phyloP scores from a whole-genome alignment of 1,140 invertebrate genomes.

The Aradophagus sp. region DNA sequence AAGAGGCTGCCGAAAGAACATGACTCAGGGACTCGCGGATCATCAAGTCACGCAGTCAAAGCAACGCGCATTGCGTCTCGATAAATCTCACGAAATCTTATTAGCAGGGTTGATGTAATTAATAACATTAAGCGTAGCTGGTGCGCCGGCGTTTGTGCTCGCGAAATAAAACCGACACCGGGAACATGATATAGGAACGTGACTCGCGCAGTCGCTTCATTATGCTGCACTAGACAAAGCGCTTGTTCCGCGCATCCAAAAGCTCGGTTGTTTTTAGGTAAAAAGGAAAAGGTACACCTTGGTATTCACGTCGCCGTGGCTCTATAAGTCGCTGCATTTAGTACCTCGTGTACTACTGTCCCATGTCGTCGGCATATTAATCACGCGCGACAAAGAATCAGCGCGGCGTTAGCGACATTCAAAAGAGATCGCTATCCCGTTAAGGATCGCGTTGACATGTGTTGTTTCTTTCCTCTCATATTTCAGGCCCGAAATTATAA shows the following conservation, averaged over 20 bases:
- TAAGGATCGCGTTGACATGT: constrained; percentile 1
- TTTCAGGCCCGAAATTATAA: too few relatives aligned
- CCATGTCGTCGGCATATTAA: constrained; percentile 38
- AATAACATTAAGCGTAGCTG: constrained; percentile 29
- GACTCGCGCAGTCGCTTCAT: constrained; percentile 41
- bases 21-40: too few relatives aligned
- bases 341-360: constrained; percentile 33
- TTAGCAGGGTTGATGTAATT: constrained; percentile 29
- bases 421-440: constrained; percentile 11
- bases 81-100: constrained; percentile 25
- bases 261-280: constrained; percentile 41
- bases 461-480: too few relatives aligned
- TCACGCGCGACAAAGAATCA: constrained; percentile 24
- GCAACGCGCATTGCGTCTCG: constrained; percentile 2
- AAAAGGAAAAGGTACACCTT: constrained; percentile 40
- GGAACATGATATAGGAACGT: constrained; percentile 42
- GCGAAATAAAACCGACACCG: constrained; percentile 36
- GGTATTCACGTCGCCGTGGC: constrained; percentile 22
- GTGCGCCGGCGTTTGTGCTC: constrained; percentile 15
- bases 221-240: constrained; percentile 36
- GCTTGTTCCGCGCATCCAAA: constrained; percentile 32
- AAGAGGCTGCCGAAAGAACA: too few relatives aligned
- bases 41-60: too few relatives aligned
- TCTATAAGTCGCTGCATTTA: constrained; percentile 29
- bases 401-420: background rate